These are phyloP conservation scores for Platycnemis pennipes DNA, from an alignment of 2,888 invertebrate species.

Conservation along the genomic window DNA sequence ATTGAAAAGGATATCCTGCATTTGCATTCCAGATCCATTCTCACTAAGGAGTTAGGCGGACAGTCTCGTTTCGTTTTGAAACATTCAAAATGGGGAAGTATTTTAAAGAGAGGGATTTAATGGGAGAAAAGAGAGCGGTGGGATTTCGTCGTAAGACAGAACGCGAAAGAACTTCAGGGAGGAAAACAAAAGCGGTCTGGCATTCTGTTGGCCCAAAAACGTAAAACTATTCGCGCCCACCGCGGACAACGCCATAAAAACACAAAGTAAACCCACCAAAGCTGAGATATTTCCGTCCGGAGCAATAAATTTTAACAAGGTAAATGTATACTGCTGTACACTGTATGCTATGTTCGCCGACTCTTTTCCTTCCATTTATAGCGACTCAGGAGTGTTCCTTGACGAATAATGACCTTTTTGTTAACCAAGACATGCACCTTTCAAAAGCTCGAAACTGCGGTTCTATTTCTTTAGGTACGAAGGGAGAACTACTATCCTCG, in stretches of 20 bases:
- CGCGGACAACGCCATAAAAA: not conserved
- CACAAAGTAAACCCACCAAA: not conserved
- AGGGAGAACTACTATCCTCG: not conserved
- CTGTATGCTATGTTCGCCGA: not conserved
- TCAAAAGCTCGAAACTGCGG: not conserved
- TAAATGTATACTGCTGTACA: not conserved
- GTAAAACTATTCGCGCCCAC: not conserved
- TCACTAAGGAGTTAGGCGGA: not conserved
- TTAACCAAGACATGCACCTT: not conserved
- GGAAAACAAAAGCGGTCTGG: not conserved
- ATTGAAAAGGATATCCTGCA: not conserved
- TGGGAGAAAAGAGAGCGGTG: not conserved
- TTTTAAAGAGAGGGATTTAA: not conserved
- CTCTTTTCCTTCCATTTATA: not conserved
- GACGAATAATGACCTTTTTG: not conserved
- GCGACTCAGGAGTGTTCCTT: not conserved
- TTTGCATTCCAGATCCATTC: not conserved
- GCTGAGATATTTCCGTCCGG: not conserved
- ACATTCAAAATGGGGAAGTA: not conserved
- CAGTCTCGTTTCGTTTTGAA: not conserved
- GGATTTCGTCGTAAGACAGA: not conserved
- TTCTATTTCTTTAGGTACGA: not conserved
- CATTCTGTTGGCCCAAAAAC: not conserved
- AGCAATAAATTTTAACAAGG: conserved; percentile 11
- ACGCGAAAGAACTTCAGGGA: not conserved